Evolutionary conservation across 2,113 vertebrate genomes (phyloP).

Genomic region (Anolis carolinensis): DNA sequence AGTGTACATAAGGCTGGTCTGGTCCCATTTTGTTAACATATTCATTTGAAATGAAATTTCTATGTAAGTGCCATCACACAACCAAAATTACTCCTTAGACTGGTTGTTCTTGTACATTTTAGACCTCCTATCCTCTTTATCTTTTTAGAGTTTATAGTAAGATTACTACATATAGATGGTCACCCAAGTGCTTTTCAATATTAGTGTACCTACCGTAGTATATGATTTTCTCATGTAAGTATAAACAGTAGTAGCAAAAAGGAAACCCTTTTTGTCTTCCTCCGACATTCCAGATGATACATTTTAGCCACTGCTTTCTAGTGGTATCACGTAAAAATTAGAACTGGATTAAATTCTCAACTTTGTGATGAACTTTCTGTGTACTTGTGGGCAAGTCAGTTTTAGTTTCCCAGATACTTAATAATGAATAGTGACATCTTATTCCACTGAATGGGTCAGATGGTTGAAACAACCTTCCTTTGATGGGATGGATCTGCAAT

Average conservation of each 20-base stretch:
- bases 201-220: background rate
- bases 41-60: slow-evolving; percentile 13
- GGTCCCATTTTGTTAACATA: background rate
- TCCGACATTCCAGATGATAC: background rate
- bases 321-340: background rate
- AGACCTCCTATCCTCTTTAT: background rate
- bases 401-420: background rate
- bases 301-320: background rate
- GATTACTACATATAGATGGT: too few relatives aligned
- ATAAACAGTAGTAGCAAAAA: background rate
- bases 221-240: background rate
- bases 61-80: background rate
- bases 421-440: background rate
- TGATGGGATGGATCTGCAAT: background rate
- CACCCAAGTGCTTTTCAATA: background rate
- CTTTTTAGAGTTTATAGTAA: background rate
- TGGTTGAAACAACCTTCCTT: background rate
- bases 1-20: background rate
- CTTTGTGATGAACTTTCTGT: background rate
- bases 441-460: background rate
- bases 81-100: background rate
- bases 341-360: background rate
- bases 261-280: background rate
- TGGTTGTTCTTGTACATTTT: background rate
- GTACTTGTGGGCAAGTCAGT: background rate